phyloP scores from a whole-genome alignment of 2,888 invertebrate species.

The Callosobruchus maculatus region DNA sequence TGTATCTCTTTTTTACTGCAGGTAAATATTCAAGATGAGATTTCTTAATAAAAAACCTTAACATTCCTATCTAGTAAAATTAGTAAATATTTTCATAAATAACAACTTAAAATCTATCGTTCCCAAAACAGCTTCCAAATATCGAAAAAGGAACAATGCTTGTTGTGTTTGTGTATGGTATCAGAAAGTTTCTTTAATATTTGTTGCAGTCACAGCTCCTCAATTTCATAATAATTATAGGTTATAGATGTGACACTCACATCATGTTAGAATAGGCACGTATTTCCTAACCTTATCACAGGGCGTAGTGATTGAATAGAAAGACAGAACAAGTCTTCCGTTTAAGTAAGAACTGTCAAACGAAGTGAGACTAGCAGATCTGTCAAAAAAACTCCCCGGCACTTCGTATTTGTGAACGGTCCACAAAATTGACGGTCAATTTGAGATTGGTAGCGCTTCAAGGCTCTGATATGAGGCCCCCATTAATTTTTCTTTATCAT shows the following conservation, averaged over 20 bases:
- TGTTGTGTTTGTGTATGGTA: not conserved
- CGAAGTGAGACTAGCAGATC: not conserved
- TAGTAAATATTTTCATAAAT: constrained; percentile 5
- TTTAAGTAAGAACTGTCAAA: not conserved
- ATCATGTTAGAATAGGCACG: constrained; percentile 45
- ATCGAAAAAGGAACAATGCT: constrained; percentile 3
- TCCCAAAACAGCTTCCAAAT: constrained; percentile 5
- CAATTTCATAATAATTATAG: constrained; percentile 23
- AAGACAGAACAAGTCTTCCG: constrained; percentile 5
- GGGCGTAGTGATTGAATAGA: constrained; percentile 25
- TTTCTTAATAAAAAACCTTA: constrained; percentile 5
- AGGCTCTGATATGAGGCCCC: too few relatives aligned
- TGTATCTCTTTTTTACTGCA: not conserved
- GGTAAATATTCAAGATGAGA: not conserved
- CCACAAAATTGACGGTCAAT: too few relatives aligned
- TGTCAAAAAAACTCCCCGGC: too few relatives aligned
- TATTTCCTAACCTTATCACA: constrained; percentile 43
- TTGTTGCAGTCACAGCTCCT: constrained; percentile 50
- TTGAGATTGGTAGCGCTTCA: too few relatives aligned
- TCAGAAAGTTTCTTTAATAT: constrained; percentile 17
- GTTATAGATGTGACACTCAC: constrained; percentile 30
- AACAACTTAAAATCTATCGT: constrained; percentile 4
- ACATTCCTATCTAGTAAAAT: not conserved
- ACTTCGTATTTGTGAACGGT: too few relatives aligned
- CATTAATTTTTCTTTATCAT: too few relatives aligned